Conservation (phyloP, 2,113 vertebrate species). For the Nannobrachium achirus region DNA sequence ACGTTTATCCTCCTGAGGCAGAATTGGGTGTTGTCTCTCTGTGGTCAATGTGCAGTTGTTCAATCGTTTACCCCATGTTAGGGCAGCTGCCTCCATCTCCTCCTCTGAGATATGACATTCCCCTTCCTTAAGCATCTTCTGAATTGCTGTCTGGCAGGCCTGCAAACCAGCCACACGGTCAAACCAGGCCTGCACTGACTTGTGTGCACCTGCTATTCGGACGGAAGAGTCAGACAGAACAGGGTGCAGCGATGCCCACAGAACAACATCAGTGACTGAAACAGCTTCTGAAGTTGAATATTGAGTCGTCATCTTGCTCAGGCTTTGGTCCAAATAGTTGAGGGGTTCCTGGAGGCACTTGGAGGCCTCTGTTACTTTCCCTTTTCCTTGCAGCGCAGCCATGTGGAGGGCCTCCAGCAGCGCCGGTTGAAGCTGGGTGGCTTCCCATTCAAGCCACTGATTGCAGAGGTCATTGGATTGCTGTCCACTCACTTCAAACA, state of each 20-base stretch:
- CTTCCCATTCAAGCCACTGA: too few relatives aligned
- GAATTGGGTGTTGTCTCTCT: constrained; percentile 82
- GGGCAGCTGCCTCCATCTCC: constrained; percentile 82
- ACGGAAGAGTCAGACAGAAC: constrained; percentile 75
- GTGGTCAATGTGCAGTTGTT: constrained; percentile 40
- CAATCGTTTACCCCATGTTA: constrained; percentile 78
- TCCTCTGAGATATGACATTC: constrained; percentile 81
- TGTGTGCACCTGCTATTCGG: constrained; percentile 81
- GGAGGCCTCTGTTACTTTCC: too few relatives aligned
- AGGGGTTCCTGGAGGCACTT: too few relatives aligned
- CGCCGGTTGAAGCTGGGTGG: too few relatives aligned
- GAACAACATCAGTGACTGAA: constrained; percentile 86
- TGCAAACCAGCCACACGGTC: constrained; percentile 75
- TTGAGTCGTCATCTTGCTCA: too few relatives aligned
- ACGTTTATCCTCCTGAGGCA: constrained; percentile 86
- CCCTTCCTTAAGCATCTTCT: constrained; percentile 79
- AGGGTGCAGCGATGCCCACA: constrained; percentile 87
- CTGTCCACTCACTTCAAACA: too few relatives aligned
- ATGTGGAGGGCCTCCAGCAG: too few relatives aligned
- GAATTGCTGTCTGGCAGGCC: constrained; percentile 78
- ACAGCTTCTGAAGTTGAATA: too few relatives aligned
- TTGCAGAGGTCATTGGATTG: too few relatives aligned
- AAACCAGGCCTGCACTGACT: constrained; percentile 83
- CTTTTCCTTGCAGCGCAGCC: too few relatives aligned
- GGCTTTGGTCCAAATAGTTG: too few relatives aligned